phyloP scores from a whole-genome alignment of 2,888 invertebrate genomes.

The Panopea generosa region DNA sequence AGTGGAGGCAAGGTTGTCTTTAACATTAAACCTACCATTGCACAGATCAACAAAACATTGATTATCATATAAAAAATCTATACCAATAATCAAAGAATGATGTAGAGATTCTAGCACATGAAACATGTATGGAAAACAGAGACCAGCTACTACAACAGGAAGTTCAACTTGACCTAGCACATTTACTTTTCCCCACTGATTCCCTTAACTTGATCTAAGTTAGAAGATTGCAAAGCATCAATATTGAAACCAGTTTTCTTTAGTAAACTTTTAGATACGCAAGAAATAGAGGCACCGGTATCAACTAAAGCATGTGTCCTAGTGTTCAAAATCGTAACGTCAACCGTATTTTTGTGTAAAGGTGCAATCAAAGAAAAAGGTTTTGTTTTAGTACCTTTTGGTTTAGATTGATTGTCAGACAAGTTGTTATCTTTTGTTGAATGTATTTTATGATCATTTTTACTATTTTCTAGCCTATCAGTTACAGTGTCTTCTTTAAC shows the following conservation, averaged over 20 bases:
- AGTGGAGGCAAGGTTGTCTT: not conserved
- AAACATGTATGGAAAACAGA: slow-evolving; percentile 13
- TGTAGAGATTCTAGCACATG: not conserved
- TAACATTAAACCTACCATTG: not conserved
- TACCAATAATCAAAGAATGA: slow-evolving; percentile 3
- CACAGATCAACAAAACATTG: not conserved
- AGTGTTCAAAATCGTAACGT: not conserved
- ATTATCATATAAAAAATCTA: not conserved
- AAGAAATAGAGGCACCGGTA: slow-evolving; percentile 15
- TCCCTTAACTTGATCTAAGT: not conserved
- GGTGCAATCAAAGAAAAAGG: slow-evolving; percentile 18
- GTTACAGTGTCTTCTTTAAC: not conserved
- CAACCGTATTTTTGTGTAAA: slow-evolving; percentile 13
- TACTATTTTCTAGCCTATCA: not conserved
- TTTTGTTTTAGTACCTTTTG: too few relatives aligned
- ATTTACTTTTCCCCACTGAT: slow-evolving; percentile 12
- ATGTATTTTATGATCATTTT: too few relatives aligned
- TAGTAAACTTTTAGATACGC: slow-evolving; percentile 6
- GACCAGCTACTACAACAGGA: slow-evolving; percentile 2
- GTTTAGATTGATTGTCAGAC: too few relatives aligned
- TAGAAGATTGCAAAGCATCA: not conserved
- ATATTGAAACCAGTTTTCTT: slow-evolving; percentile 2
- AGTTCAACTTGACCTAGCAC: slow-evolving; percentile 14
- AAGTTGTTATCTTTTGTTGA: too few relatives aligned
- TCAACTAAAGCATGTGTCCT: slow-evolving; percentile 15